These are phyloP conservation scores for Chromobotia macracanthus DNA, from an alignment of 2,797 vertebrate genomes.

Conservation along the genomic window DNA sequence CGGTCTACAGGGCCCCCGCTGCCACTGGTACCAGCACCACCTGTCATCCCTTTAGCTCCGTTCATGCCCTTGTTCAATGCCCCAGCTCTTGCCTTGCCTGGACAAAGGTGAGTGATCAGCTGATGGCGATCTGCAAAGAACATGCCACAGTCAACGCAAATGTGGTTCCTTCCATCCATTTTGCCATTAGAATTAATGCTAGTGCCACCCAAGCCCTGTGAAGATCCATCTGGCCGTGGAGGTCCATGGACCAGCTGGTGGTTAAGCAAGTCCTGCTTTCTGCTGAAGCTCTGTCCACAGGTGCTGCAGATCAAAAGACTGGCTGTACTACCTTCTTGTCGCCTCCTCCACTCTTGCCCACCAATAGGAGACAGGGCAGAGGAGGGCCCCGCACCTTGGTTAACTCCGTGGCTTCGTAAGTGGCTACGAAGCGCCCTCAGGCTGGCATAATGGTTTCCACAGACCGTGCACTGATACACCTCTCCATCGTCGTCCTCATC, in stretches of 20 bases:
- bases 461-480: conserved; percentile 93
- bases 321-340: conserved; percentile 61
- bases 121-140: conserved; percentile 81
- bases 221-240: conserved; percentile 69
- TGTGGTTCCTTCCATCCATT: conserved; percentile 79
- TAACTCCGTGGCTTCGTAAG: conserved; percentile 83
- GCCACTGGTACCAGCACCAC: conserved; percentile 71
- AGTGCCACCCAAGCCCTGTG: conserved; percentile 65
- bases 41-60: conserved; percentile 79
- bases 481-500: conserved; percentile 75
- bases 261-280: conserved; percentile 83
- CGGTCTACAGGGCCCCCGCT: conserved; percentile 64
- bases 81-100: conserved; percentile 73
- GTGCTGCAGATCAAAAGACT: conserved; percentile 84
- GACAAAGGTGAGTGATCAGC: conserved; percentile 79
- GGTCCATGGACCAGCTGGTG: conserved; percentile 81
- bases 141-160: conserved; percentile 82
- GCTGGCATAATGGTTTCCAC: conserved; percentile 88
- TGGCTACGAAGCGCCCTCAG: conserved; percentile 85
- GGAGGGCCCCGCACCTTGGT: conserved; percentile 74
- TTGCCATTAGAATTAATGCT: conserved; percentile 73
- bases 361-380: conserved; percentile 56
- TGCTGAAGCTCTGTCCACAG: conserved; percentile 88
- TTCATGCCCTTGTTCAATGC: conserved; percentile 73
- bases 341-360: conserved; percentile 75